Conservation (phyloP, 37 sponge, comb jelly and placozoan genomes). For the Mnemiopsis leidyi region DNA sequence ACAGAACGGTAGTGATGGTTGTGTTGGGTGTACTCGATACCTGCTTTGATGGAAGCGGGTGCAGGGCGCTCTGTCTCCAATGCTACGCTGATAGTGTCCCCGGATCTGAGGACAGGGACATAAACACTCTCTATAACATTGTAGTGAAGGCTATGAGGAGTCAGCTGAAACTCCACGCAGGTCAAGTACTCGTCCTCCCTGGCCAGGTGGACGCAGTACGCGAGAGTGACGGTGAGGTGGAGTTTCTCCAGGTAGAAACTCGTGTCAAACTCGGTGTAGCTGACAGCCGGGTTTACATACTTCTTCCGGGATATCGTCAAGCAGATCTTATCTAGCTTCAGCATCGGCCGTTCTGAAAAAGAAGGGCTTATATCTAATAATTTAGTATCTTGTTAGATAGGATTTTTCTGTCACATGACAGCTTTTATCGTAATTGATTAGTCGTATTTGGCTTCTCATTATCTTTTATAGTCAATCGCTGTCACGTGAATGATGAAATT, state of each 20-base stretch:
- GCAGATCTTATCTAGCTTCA: constrained; percentile 6
- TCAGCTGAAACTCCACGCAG: background rate
- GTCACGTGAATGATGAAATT: too few relatives aligned
- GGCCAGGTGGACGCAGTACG: constrained; percentile 57
- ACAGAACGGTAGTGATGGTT: background rate
- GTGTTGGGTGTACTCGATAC: constrained; percentile 24
- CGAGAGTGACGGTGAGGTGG: constrained; percentile 23
- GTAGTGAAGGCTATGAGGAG: constrained; percentile 10
- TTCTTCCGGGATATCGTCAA: background rate
- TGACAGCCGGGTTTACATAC: background rate
- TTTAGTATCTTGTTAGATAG: too few relatives aligned
- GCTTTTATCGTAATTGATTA: too few relatives aligned
- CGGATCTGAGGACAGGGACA: constrained; percentile 19
- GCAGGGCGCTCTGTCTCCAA: background rate
- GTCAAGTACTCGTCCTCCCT: constrained; percentile 27
- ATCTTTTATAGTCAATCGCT: too few relatives aligned
- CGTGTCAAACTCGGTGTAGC: constrained; percentile 7
- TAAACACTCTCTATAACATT: background rate
- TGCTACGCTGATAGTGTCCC: constrained; percentile 29
- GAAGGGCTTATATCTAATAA: too few relatives aligned
- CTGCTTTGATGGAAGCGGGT: background rate
- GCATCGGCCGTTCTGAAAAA: constrained; percentile 16
- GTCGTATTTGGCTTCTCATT: too few relatives aligned
- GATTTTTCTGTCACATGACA: too few relatives aligned
- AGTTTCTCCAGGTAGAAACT: background rate